phyloP scores from a whole-genome alignment of 1,140 invertebrate genomes.

The Drosophila triauraria region DNA sequence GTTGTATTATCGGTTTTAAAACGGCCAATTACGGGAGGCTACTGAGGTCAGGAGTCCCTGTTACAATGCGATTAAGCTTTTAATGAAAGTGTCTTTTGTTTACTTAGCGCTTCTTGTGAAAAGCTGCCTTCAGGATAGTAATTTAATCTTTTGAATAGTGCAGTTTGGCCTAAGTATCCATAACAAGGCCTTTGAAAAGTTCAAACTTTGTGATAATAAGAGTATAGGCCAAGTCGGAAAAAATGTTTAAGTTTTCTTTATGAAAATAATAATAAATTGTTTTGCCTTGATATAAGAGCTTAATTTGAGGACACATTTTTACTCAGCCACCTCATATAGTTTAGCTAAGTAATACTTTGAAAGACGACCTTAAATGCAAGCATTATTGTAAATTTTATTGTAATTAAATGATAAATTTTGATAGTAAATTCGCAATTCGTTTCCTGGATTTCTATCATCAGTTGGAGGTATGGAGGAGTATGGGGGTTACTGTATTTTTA shows the following conservation, averaged over 20 bases:
- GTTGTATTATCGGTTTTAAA: slow-evolving; percentile 23
- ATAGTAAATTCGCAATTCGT: too few species aligned
- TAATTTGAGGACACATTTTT: background rate
- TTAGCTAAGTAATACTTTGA: too few species aligned
- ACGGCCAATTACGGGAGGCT: slow-evolving; percentile 23
- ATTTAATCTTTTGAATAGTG: background rate
- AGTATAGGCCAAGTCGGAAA: too few species aligned
- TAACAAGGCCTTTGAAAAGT: background rate
- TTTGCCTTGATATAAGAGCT: background rate
- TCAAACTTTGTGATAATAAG: background rate
- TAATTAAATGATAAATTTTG: too few species aligned
- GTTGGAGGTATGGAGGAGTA: too few species aligned
- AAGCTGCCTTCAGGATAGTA: slow-evolving; percentile 1
- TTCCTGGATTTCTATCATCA: too few species aligned
- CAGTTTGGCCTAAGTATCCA: background rate
- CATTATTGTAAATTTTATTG: too few species aligned
- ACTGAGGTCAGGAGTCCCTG: slow-evolving; percentile 17
- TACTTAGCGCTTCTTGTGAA: background rate
- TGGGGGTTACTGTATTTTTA: too few species aligned
- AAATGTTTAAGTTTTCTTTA: background rate
- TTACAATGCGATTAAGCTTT: slow-evolving; percentile 16
- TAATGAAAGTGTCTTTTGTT: slow-evolving; percentile 4
- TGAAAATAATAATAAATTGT: background rate
- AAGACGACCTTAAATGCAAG: too few species aligned
- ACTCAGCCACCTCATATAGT: too few species aligned